These are phyloP conservation scores for Phycodurus eques DNA, from an alignment of 2,113 vertebrate species.

Conservation along the genomic window DNA sequence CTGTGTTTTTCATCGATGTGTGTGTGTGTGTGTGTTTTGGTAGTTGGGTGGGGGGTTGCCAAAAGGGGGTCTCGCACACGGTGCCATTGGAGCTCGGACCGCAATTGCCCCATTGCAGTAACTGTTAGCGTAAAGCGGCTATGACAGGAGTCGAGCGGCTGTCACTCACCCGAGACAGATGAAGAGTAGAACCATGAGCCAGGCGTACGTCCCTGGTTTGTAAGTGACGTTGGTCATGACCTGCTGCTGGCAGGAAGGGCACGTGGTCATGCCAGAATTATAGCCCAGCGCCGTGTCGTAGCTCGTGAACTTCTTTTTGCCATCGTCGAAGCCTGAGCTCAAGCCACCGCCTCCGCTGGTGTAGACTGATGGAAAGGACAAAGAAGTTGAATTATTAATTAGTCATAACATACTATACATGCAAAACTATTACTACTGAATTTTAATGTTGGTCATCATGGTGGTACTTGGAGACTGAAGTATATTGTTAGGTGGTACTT, in stretches of 20 bases:
- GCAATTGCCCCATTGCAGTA: no score
- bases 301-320: conserved; percentile 60
- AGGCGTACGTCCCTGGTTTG: conserved; percentile 71
- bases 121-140: not conserved
- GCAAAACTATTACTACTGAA: no score
- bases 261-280: conserved; percentile 61
- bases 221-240: conserved; percentile 72
- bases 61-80: no score
- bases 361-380: conserved; percentile 29
- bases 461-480: no score
- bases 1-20: no score
- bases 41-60: no score
- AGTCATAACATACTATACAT: no score
- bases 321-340: not conserved
- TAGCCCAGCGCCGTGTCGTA: conserved; percentile 55
- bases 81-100: no score
- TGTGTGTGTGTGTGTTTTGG: no score
- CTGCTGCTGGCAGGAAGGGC: conserved; percentile 70
- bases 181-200: conserved; percentile 76
- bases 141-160: not conserved
- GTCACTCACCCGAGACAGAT: conserved; percentile 73
- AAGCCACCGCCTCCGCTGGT: conserved; percentile 8
- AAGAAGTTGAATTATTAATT: not conserved
- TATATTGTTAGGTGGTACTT: no score
- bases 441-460: no score